Percentiles rank a stretch among this genome's conserved stretches.
Conservation (phyloP, 2,888 invertebrate genomes). For the Spodoptera picta region DNA sequence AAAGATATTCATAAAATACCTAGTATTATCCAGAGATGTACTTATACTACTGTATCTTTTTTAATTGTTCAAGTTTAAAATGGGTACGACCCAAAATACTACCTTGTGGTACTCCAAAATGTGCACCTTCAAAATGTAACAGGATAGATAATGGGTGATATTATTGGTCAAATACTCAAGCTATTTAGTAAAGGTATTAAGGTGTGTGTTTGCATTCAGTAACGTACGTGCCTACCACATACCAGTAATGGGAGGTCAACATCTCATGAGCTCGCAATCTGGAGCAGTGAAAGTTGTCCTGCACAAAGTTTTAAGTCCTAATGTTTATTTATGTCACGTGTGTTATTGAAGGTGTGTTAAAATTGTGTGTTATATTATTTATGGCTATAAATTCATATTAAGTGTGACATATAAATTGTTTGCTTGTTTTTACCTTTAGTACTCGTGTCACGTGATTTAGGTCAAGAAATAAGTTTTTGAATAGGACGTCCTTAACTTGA, state of each 20-base stretch:
- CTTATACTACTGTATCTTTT: not conserved
- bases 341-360: constrained; percentile 5
- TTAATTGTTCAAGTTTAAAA: not conserved
- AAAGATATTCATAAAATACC: too few species aligned
- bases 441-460: too few species aligned
- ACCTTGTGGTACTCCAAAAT: constrained; percentile 21
- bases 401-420: too few species aligned
- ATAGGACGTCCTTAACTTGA: too few species aligned
- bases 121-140: not conserved
- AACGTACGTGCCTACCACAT: constrained; percentile 7
- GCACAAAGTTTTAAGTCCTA: constrained; percentile 33
- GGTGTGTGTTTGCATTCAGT: constrained; percentile 10
- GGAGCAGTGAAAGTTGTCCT: constrained; percentile 77
- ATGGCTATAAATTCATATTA: not conserved
- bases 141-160: constrained; percentile 3
- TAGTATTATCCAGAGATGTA: not conserved
- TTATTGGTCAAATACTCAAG: constrained; percentile 4
- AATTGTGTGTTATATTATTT: not conserved
- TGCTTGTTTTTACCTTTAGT: too few species aligned
- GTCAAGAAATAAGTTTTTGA: too few species aligned
- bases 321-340: constrained; percentile 20
- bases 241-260: constrained; percentile 46
- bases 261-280: constrained; percentile 46
- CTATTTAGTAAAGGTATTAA: constrained; percentile 10
- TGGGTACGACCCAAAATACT: constrained; percentile 1